Conservation (phyloP, 2,113 vertebrate species). For the Melierax canorus region DNA sequence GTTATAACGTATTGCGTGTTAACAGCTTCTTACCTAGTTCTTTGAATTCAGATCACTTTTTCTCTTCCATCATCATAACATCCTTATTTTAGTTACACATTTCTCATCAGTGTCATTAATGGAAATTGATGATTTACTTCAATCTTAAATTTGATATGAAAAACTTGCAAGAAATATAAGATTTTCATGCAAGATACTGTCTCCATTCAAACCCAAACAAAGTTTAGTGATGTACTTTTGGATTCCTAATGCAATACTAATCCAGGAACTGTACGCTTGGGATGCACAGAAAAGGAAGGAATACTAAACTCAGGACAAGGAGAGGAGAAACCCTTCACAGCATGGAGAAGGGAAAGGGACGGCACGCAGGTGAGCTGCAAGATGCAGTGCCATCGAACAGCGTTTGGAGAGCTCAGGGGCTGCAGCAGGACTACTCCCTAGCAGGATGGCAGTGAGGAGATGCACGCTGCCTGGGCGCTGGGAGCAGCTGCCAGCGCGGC, state of each 20-base stretch:
- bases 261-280: background rate
- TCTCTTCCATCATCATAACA: background rate
- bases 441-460: background rate
- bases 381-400: accelerated
- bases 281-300: background rate
- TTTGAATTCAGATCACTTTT: background rate
- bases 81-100: background rate
- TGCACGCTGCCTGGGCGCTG: background rate
- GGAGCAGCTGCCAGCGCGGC: background rate
- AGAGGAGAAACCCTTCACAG: background rate
- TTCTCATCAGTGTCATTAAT: background rate
- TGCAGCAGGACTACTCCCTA: too few species aligned
- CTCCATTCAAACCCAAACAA: background rate
- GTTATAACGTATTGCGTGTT: accelerated
- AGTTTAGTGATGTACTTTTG: background rate
- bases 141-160: background rate
- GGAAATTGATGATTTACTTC: background rate
- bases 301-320: background rate
- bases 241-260: background rate
- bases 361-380: background rate
- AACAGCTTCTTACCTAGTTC: background rate
- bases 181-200: background rate
- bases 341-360: accelerated
- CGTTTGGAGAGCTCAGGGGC: accelerated
- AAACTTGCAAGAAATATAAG: background rate